Evolutionary conservation across 2,113 vertebrate genomes (phyloP).

Genomic region (Menidia beryllina): DNA sequence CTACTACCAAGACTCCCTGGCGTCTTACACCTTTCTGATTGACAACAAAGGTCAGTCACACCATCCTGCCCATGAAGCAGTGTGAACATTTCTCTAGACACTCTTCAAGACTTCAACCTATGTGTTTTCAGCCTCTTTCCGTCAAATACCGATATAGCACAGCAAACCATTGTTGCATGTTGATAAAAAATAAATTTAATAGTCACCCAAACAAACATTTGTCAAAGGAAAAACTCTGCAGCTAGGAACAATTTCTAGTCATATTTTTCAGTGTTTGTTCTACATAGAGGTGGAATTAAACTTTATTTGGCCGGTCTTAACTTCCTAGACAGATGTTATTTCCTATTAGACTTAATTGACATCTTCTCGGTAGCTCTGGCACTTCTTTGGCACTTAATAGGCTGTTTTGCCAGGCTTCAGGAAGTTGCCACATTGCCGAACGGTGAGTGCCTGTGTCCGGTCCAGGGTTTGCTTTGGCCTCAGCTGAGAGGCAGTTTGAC

Average conservation of each 20-base stretch:
- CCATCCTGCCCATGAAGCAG: too few species aligned
- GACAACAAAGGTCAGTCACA: slow-evolving; percentile 95
- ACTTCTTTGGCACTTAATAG: slow-evolving; percentile 39
- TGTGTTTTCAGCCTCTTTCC: not conserved
- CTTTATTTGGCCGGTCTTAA: slow-evolving; percentile 31
- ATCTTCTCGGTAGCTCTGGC: slow-evolving; percentile 19
- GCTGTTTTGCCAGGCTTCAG: slow-evolving; percentile 20
- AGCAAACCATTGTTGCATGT: too few species aligned
- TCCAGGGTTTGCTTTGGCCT: slow-evolving; percentile 60
- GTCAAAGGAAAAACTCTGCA: too few species aligned
- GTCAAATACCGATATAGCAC: not conserved
- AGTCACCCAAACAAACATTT: too few species aligned
- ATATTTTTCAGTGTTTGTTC: not conserved
- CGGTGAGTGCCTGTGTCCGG: slow-evolving; percentile 43
- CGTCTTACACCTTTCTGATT: slow-evolving; percentile 98
- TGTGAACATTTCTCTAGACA: not conserved
- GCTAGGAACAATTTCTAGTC: too few species aligned
- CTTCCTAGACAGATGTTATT: slow-evolving; percentile 29
- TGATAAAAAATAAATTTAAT: not conserved
- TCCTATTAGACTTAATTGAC: slow-evolving; percentile 39
- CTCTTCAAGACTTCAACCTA: not conserved
- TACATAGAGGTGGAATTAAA: slow-evolving; percentile 33
- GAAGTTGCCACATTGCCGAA: slow-evolving; percentile 10
- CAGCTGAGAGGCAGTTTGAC: slow-evolving; percentile 12
- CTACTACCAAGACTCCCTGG: slow-evolving; percentile 97